phyloP scores from a whole-genome alignment of 2,888 invertebrate genomes.

The Drosophila barbarae region DNA sequence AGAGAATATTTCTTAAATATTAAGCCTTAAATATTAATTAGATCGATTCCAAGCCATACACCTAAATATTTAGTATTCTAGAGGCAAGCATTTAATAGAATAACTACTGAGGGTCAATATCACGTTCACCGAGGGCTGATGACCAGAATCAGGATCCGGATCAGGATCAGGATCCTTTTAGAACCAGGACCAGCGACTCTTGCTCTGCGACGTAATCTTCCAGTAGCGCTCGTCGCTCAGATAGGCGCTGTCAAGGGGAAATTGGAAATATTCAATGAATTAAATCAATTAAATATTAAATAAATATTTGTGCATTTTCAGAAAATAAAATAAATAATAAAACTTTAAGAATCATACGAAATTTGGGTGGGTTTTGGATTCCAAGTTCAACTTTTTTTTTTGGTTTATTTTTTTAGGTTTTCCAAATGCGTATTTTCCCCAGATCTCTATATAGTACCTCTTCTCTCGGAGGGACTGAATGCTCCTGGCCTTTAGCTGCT shows the following conservation, averaged over 20 bases:
- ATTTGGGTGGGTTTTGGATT: too few species aligned
- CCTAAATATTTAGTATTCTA: neutral
- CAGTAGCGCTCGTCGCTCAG: conserved; percentile 82
- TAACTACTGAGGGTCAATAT: conserved; percentile 13
- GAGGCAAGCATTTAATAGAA: neutral
- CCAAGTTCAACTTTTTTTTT: neutral
- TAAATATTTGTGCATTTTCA: fast-evolving
- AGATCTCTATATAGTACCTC: conserved; percentile 42
- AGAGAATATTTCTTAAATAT: neutral
- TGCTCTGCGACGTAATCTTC: conserved; percentile 80
- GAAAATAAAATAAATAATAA: neutral
- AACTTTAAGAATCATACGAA: too few species aligned
- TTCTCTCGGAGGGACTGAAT: conserved; percentile 75
- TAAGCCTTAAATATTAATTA: neutral
- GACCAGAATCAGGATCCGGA: conserved; percentile 54
- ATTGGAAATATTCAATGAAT: neutral
- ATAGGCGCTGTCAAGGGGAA: conserved; percentile 80
- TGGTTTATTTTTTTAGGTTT: neutral
- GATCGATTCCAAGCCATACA: neutral
- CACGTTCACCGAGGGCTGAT: conserved; percentile 12
- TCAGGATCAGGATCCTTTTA: conserved; percentile 29
- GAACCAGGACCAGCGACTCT: conserved; percentile 66
- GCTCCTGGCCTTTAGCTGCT: conserved; percentile 79
- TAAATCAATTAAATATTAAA: neutral
- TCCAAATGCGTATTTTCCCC: neutral